A percentile compares a stretch with the other conserved stretches of the same genome.
Conservation (phyloP, 2,113 vertebrate genomes). For the Tinamus guttatus region DNA sequence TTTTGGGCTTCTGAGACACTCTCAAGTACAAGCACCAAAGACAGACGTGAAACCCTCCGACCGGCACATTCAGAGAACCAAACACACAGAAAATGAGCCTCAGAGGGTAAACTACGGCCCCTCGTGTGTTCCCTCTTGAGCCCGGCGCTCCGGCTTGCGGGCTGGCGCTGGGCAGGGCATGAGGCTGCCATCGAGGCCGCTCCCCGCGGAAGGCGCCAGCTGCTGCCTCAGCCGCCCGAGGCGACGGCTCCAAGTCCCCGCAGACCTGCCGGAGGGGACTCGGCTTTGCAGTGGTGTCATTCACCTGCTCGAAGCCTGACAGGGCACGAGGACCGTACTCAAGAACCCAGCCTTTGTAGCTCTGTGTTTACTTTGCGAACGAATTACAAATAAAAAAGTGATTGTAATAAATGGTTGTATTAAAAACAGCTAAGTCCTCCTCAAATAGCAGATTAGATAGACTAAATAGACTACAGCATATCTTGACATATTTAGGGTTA, state of each 20-base stretch:
- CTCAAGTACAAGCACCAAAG: not conserved
- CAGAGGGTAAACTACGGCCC: not conserved
- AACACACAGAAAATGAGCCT: not conserved
- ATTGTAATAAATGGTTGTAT: slow-evolving; percentile 13
- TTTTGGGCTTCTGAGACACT: not conserved
- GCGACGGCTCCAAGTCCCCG: not conserved
- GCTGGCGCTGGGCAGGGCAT: too few relatives aligned
- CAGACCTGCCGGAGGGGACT: not conserved
- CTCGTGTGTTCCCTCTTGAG: slow-evolving; percentile 52
- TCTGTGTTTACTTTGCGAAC: not conserved
- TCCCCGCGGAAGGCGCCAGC: not conserved
- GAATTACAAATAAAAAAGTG: not conserved
- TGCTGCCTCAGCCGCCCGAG: not conserved
- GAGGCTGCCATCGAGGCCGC: not conserved
- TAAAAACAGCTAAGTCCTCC: slow-evolving; percentile 44
- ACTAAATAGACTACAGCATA: not conserved
- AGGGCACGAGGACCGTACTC: not conserved
- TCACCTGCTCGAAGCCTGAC: not conserved
- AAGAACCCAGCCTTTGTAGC: not conserved
- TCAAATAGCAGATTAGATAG: slow-evolving; percentile 10
- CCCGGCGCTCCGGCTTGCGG: not conserved
- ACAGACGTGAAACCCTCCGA: not conserved
- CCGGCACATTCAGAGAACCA: too few relatives aligned
- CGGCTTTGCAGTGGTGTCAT: not conserved
- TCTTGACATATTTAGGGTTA: slow-evolving; percentile 26